Percentiles rank a stretch among this genome's conserved stretches.
Conservation (phyloP, 2,797 vertebrate species). For the Enteromius unitaeniatus region DNA sequence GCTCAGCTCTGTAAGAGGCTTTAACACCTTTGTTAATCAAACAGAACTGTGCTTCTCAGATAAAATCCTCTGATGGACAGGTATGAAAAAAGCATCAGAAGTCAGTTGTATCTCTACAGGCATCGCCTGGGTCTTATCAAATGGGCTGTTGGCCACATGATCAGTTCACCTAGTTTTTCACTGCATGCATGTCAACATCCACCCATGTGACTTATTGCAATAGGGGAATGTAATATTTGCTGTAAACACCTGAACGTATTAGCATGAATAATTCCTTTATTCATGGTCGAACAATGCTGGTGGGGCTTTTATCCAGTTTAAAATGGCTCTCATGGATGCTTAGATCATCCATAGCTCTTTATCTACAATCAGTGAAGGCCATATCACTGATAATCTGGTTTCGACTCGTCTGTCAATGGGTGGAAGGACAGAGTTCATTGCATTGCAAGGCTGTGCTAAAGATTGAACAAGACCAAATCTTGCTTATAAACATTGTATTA, state of each 20-base stretch:
- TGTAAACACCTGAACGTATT: background rate
- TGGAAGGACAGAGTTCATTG: conserved; percentile 53
- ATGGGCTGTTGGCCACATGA: background rate
- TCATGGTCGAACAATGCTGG: background rate
- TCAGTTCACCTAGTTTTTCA: conserved; percentile 3
- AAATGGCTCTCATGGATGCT: background rate
- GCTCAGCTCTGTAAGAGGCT: conserved; percentile 12
- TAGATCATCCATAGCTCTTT: conserved; percentile 34
- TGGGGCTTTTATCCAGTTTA: conserved; percentile 1
- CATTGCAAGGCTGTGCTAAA: background rate
- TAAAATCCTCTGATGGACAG: conserved; percentile 19
- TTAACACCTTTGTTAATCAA: conserved; percentile 34
- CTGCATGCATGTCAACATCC: background rate
- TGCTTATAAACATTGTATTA: background rate
- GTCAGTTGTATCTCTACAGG: conserved; percentile 12
- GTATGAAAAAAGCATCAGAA: conserved; percentile 22
- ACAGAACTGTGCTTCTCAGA: conserved; percentile 40
- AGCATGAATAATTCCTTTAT: background rate
- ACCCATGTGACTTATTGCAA: background rate
- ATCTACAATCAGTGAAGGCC: conserved; percentile 41
- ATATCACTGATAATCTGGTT: conserved; percentile 41
- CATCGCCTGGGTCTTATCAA: conserved; percentile 21
- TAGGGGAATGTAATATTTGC: background rate
- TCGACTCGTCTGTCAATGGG: conserved; percentile 13
- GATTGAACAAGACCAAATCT: background rate